Evolutionary conservation across 1,140 invertebrate genomes (phyloP), one percentile per base, ranked within the genome.

Genomic region (Holcopasites calliopsidis): DNA sequence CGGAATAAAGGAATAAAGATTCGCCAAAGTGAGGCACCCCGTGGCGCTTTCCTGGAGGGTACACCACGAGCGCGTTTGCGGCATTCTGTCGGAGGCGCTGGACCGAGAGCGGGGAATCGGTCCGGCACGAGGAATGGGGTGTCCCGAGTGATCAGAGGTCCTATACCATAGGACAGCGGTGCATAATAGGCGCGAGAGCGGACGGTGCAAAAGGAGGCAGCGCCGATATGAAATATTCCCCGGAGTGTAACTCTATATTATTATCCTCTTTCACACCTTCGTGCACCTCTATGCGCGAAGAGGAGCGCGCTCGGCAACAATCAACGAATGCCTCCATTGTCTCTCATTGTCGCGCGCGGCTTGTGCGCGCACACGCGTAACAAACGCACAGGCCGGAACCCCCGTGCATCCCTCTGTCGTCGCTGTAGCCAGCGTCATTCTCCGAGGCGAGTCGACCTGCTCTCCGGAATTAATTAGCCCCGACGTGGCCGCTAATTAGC

Each of bases 261-360:
- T 92, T 90, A 91, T 90, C 90, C 89, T 88, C 89, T 91, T 92
- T 92, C 90, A 91, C 91, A 92, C 91, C 88, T 92, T 85, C 76
- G 68, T 90, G 88, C 84, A 84, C 85, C 76, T 88, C 86, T 88
- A 90, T 87, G 81, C 81, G 84, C 78, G 77, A 5, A 71, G 82
- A 75, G 84, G 77, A 88, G 42, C 84, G n/a, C n/a, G n/a, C 84
- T 81, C 66, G 87, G 78, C 16, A n/a, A 90, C 84, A 86, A 90
- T 89, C 86, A 88, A 89, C 88, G 85, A 86, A 84, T 87, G 74
- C 73, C 26, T 47, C 76, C 75, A 88, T 89, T 89, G 87, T 90
- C 71, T 87, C 73, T 85, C 74, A 87, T 87, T 88, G 86, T 87
- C 68, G 54, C 64, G 16, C 68, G 3, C 26, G 73, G 33, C 80